Base-by-base conservation (phyloP, 2,888 invertebrate species). In the Schizaphis graminum region DNA sequence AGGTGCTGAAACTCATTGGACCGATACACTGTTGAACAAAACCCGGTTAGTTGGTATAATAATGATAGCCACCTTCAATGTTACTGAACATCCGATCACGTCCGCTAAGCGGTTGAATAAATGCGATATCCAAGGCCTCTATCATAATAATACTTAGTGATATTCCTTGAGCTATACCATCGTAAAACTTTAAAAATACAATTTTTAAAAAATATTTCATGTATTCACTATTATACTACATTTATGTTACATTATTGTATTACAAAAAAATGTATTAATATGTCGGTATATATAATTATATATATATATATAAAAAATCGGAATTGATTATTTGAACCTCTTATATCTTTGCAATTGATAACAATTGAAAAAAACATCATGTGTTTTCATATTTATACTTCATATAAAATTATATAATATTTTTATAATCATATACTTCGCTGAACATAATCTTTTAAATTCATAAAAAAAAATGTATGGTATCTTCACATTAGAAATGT, bases 71-170 rank as follows among this genome's bases (percentile, higher is more conserved):
- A 35, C n/a, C 61, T 35, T 21, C 35, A 13, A 28, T 67, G 41
- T 92, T 86, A 77, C 67, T 53, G 67, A 88, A 92, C 67, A 92
- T 92, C 92, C 92, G 88, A 92, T 92, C 92, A 92, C 88, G 92
- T 88, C 88, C 41, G 21, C 67, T 47, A 57, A 88, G 41, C 53
- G 88, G 49, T 92, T 49, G 4, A 67, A 61, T 53, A 41, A 88
- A 88, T 88, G 92, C 21, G 28, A 67, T 88, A 67, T 28, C 53
- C 92, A 92, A 88, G 92, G 92, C 21, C 28, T 84, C n/a, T n/a
- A n/a, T 77, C 21, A 21, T 77, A 77, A 35, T 77, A 77, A 77
- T 77, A 35, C 77, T 77, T 24, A 21, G 16, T 35, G 21, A n/a
- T 35, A 67, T 7, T n/a, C 7, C 35, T 35, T 35, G 8, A 77